A percentile compares a stretch with the other conserved stretches of the same genome.
These are phyloP conservation scores for Triplophysa bombifrons DNA, from an alignment of 2,797 vertebrate species.

Conservation along the genomic window DNA sequence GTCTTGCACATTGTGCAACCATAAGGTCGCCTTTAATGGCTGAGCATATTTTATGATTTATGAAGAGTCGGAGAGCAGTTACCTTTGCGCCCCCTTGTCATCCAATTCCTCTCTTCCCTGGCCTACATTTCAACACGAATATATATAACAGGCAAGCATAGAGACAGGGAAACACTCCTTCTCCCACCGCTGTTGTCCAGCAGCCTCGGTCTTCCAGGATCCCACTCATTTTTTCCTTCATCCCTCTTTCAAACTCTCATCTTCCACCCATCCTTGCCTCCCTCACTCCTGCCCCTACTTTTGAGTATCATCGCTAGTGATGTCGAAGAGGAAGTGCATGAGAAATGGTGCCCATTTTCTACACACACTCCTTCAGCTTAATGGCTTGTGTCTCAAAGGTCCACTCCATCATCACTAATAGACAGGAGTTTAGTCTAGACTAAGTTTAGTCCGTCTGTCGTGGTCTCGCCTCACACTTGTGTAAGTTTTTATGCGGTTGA, in stretches of 20 bases:
- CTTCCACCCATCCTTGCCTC: conserved; percentile 14
- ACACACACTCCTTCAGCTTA: conserved; percentile 51
- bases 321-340: conserved; percentile 50
- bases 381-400: conserved; percentile 56
- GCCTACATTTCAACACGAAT: conserved; percentile 36
- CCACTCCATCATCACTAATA: conserved; percentile 59
- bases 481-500: conserved; percentile 5
- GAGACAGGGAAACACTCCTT: conserved; percentile 17
- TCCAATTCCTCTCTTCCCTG: conserved; percentile 13
- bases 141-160: neutral
- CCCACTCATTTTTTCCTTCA: conserved; percentile 6
- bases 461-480: conserved; percentile 2
- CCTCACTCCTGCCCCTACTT: conserved; percentile 12
- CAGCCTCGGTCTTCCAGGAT: conserved; percentile 36
- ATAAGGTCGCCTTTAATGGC: neutral
- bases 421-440: conserved; percentile 56
- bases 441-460: conserved; percentile 45
- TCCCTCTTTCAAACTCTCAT: conserved; percentile 7
- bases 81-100: conserved; percentile 21
- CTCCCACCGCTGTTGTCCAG: conserved; percentile 22
- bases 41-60: conserved; percentile 29
- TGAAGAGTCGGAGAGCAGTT: conserved; percentile 26
- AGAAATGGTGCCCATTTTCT: conserved; percentile 55
- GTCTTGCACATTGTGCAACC: neutral
- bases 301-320: conserved; percentile 39